These are phyloP conservation scores for Porites australiensis DNA, from an alignment of 64 coral and sea anemone genomes.

Conservation along the genomic window DNA sequence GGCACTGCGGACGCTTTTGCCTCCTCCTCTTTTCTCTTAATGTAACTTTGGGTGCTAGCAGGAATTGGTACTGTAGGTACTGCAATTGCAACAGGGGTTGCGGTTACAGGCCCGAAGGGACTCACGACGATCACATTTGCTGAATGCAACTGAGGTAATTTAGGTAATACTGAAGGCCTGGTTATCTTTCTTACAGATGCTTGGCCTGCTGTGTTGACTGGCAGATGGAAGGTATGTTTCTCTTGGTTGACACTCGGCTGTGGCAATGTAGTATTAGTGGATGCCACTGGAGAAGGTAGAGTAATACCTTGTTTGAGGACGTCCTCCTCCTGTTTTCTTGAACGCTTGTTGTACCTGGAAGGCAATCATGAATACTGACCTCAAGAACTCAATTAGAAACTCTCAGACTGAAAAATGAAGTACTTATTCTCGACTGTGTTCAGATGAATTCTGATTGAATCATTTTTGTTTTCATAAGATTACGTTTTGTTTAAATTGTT, in stretches of 20 bases:
- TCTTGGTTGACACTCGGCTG: background rate
- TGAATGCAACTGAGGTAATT: background rate
- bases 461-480: background rate
- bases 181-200: background rate
- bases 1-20: background rate
- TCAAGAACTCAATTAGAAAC: background rate
- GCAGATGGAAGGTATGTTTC: background rate
- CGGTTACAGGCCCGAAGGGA: no score
- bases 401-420: background rate
- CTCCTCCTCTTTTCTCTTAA: constrained; percentile 1
- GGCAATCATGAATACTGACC: background rate
- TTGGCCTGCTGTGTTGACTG: constrained; percentile 66
- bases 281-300: background rate
- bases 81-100: background rate
- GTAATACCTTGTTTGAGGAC: constrained; percentile 41
- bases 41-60: constrained; percentile 2
- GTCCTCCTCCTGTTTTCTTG: constrained; percentile 38
- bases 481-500: background rate
- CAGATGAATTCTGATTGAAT: background rate
- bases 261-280: background rate
- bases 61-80: background rate
- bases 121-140: no score
- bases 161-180: background rate
- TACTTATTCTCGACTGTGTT: no score
- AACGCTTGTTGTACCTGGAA: constrained; percentile 66